These are phyloP conservation scores for Tetraneura akinire DNA, from an alignment of 1,140 invertebrate genomes.

Conservation along the genomic window DNA sequence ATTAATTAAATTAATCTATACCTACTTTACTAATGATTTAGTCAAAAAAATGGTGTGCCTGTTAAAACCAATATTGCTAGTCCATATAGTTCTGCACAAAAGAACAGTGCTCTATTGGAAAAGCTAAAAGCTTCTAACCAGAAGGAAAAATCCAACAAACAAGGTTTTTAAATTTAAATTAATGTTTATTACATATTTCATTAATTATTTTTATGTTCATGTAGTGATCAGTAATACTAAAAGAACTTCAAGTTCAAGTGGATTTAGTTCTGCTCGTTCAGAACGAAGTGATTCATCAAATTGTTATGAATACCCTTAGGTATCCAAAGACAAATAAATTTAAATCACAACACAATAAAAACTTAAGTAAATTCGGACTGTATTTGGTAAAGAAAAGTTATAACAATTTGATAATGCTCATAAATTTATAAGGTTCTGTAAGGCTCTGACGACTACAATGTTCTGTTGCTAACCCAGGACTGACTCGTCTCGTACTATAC, in stretches of 20 bases:
- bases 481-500: no score
- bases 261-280: slow-evolving; percentile 84
- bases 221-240: slow-evolving; percentile 67
- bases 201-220: background rate
- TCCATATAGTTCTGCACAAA: slow-evolving; percentile 48
- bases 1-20: background rate
- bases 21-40: background rate
- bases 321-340: no score
- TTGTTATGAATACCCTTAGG: no score
- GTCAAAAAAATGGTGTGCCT: slow-evolving; percentile 39
- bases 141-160: slow-evolving; percentile 43
- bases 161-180: slow-evolving; percentile 18
- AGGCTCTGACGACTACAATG: no score
- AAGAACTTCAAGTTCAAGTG: slow-evolving; percentile 84
- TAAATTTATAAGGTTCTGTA: no score
- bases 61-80: slow-evolving; percentile 43
- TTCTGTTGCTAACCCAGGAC: no score
- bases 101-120: slow-evolving; percentile 38
- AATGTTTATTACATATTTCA: background rate
- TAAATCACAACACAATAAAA: no score
- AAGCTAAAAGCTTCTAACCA: slow-evolving; percentile 35
- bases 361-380: no score
- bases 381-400: no score
- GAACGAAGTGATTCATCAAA: slow-evolving; percentile 77
- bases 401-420: no score